These are phyloP conservation scores for Amiota mariae DNA, from an alignment of 2,888 invertebrate genomes.

Conservation along the genomic window DNA sequence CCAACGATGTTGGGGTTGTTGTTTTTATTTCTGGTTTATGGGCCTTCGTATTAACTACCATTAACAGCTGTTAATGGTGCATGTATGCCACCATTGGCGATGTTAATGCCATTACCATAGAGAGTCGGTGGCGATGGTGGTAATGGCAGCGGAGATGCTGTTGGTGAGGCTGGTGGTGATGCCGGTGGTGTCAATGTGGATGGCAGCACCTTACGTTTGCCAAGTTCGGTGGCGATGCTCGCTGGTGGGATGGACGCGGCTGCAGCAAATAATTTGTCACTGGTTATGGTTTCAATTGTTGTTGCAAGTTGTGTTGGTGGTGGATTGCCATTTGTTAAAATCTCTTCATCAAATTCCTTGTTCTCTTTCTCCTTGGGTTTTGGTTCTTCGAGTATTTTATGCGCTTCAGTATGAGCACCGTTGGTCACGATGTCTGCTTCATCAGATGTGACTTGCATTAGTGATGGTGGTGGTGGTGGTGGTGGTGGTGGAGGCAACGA, in stretches of 20 bases:
- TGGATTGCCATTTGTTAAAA: slow-evolving; percentile 10
- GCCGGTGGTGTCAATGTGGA: slow-evolving; percentile 66
- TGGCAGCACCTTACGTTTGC: slow-evolving; percentile 49
- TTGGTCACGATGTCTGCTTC: slow-evolving; percentile 4
- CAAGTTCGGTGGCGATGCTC: slow-evolving; percentile 24
- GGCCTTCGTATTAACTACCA: slow-evolving; percentile 62
- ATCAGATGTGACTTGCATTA: neutral
- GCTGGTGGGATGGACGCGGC: slow-evolving; percentile 9
- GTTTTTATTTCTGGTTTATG: slow-evolving; percentile 23
- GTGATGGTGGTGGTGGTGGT: slow-evolving; percentile 65
- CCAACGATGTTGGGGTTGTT: neutral
- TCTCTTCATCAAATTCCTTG: slow-evolving; percentile 7
- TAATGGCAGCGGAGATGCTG: slow-evolving; percentile 21
- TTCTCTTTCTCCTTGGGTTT: slow-evolving; percentile 17
- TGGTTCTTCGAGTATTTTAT: slow-evolving; percentile 24
- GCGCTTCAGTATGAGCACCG: neutral
- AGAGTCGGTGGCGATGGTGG: slow-evolving; percentile 35
- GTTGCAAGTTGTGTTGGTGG: neutral
- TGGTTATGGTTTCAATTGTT: slow-evolving; percentile 7
- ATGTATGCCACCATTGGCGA: slow-evolving; percentile 52
- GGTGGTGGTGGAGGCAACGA: slow-evolving; percentile 73
- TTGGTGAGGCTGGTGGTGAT: slow-evolving; percentile 55
- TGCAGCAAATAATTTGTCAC: slow-evolving; percentile 6
- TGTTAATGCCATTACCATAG: slow-evolving; percentile 48
- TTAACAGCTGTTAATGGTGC: slow-evolving; percentile 52